Evolutionary conservation across 2,888 invertebrate species (phyloP).

Genomic region (Hypercompe scribonia): DNA sequence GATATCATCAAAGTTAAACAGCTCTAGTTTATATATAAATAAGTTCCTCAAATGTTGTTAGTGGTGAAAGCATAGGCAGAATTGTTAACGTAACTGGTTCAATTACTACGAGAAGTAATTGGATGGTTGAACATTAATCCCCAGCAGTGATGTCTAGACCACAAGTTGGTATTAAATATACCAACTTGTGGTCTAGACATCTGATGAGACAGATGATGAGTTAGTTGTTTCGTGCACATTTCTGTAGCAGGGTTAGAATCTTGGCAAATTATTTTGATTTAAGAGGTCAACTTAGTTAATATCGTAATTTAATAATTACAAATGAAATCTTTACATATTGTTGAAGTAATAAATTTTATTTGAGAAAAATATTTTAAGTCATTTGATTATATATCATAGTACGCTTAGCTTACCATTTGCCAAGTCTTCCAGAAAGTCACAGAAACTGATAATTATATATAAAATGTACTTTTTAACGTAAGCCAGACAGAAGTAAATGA

Average conservation of each 20-base stretch:
- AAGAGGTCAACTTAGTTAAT: too few relatives aligned
- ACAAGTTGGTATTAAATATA: constrained; percentile 5
- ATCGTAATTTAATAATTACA: background rate
- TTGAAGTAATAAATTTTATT: too few relatives aligned
- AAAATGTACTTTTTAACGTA: background rate
- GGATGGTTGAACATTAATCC: constrained; percentile 42
- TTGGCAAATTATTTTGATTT: background rate
- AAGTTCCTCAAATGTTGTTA: constrained; percentile 45
- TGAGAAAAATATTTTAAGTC: too few relatives aligned
- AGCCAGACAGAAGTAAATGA: background rate
- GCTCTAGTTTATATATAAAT: constrained; percentile 38
- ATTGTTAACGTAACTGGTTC: constrained; percentile 41
- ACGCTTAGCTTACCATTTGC: too few relatives aligned
- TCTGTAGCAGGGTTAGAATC: background rate
- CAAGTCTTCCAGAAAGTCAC: too few relatives aligned
- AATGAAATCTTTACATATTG: too few relatives aligned
- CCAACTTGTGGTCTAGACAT: too few relatives aligned
- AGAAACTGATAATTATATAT: too few relatives aligned
- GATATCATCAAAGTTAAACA: constrained; percentile 23
- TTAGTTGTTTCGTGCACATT: constrained; percentile 4
- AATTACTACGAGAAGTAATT: constrained; percentile 46
- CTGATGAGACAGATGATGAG: constrained; percentile 10
- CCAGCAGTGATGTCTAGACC: constrained; percentile 23
- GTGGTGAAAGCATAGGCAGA: constrained; percentile 33
- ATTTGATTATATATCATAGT: too few relatives aligned